phyloP scores from a whole-genome alignment of 2,888 invertebrate species.

The Drosophila lutescens region DNA sequence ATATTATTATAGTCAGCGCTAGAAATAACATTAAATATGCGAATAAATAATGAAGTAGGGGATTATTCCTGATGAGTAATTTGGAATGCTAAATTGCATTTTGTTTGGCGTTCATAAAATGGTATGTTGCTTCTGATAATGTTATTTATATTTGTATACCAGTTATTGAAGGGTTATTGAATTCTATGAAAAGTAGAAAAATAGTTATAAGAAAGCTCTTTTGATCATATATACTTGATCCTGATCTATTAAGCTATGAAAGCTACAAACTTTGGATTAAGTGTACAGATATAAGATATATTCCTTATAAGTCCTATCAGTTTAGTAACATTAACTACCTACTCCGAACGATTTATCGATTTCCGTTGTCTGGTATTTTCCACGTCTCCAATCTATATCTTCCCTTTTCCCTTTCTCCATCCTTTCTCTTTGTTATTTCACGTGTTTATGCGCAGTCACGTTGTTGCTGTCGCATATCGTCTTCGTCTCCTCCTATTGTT shows the following conservation, averaged over 20 bases:
- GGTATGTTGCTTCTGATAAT: too few relatives aligned
- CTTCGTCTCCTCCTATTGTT: conserved; percentile 28
- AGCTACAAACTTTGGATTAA: too few relatives aligned
- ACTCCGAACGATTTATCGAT: conserved; percentile 26
- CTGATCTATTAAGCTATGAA: too few relatives aligned
- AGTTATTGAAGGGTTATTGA: too few relatives aligned
- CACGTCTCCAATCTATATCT: neutral
- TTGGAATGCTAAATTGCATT: neutral
- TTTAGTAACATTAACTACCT: neutral
- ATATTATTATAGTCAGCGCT: neutral
- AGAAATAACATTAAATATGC: neutral
- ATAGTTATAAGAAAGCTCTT: too few relatives aligned
- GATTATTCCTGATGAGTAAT: neutral
- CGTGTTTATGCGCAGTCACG: conserved; percentile 76
- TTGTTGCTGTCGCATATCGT: conserved; percentile 61
- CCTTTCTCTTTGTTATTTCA: conserved; percentile 40
- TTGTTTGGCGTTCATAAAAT: neutral
- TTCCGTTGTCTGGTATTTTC: conserved; percentile 17
- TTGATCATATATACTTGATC: too few relatives aligned
- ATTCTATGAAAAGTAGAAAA: too few relatives aligned
- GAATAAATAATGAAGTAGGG: neutral
- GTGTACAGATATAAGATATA: neutral
- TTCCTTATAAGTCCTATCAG: neutral
- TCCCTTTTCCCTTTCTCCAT: conserved; percentile 9
- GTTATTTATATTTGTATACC: too few relatives aligned